Percentiles rank a stretch among this genome's conserved stretches.
These are phyloP conservation scores for Cataglyphis altisquamis DNA, from an alignment of 2,888 invertebrate species.

Conservation along the genomic window DNA sequence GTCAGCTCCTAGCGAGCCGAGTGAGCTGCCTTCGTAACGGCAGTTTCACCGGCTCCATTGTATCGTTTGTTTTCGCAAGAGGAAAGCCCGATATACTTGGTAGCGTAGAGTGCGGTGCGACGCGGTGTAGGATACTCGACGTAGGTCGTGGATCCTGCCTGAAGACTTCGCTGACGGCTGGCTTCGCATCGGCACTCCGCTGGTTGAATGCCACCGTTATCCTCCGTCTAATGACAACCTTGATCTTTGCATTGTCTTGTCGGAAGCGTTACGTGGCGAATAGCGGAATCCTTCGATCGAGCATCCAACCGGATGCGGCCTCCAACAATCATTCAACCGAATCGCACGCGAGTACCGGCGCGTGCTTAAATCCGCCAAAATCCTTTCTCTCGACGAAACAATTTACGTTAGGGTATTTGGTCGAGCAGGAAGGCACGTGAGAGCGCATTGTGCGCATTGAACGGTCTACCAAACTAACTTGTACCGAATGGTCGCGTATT, in stretches of 20 bases:
- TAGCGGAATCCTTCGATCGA: constrained; percentile 59
- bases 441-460: constrained; percentile 11
- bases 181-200: constrained; percentile 53
- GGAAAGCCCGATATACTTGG: constrained; percentile 70
- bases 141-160: constrained; percentile 54
- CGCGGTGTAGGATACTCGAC: constrained; percentile 42
- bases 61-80: constrained; percentile 68
- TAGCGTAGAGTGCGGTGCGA: constrained; percentile 36
- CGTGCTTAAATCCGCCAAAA: constrained; percentile 52
- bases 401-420: constrained; percentile 34
- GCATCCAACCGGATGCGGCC: constrained; percentile 59
- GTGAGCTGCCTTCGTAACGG: constrained; percentile 37
- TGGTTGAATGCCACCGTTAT: constrained; percentile 57
- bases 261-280: constrained; percentile 33
- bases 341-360: constrained; percentile 28
- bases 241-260: constrained; percentile 68
- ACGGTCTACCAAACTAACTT: constrained; percentile 40
- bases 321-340: constrained; percentile 32
- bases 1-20: constrained; percentile 34
- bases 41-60: constrained; percentile 67
- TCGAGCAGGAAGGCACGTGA: constrained; percentile 41
- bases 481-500: constrained; percentile 28
- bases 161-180: constrained; percentile 57
- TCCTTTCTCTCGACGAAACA: constrained; percentile 47
- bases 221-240: constrained; percentile 64